Evolutionary conservation across 2,113 vertebrate species (phyloP), one percentile per base, ranked within the genome.

Genomic region (Clupea harengus): DNA sequence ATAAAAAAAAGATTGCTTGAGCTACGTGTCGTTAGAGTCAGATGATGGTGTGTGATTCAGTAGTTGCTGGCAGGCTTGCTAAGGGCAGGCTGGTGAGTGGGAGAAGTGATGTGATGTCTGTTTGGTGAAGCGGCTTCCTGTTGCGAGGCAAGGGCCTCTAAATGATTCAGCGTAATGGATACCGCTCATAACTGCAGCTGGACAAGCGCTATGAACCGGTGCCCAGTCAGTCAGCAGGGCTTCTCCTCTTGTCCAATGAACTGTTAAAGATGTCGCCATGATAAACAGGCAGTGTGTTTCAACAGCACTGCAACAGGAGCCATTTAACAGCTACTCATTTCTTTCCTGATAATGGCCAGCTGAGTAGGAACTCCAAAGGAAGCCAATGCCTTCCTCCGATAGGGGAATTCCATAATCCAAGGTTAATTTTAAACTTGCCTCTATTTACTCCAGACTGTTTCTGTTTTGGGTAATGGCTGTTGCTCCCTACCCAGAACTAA

Each of bases 121-220:
- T 45, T 82, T 39, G 54, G 72, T 78, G 32, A 78, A 39, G 25
- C 72, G 72, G 72, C 72, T 44, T 60, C 82, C 82, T 20, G 82
- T 83, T 44, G 20, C 52, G 32, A 83, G 44, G 50, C 32, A 22
- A 83, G 81, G 6, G 15, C 64, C 72, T 64, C 28, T 86, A 78
- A 86, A 88, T 85, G 11, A 86, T 88, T 88, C 78, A 88, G 81
- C 85, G 85, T 83, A 81, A 89, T 78, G 75, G 81, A 86, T 81
- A 87, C 22, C 49, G 4, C 44, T 85, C 81, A 86, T 83, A 81
- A 85, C 50, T 45, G 50, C 32, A 67, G 75, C 45, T 57, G 13
- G 45, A 25, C 44, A 39, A 60, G 17, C 25, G 52, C 32, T 78
- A 39, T 10, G 25, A 17, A 78, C 72, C 13, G 72, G 28, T 39